Evolutionary conservation across 2,797 vertebrate genomes (phyloP).

Genomic region (Lacerta viridis): DNA sequence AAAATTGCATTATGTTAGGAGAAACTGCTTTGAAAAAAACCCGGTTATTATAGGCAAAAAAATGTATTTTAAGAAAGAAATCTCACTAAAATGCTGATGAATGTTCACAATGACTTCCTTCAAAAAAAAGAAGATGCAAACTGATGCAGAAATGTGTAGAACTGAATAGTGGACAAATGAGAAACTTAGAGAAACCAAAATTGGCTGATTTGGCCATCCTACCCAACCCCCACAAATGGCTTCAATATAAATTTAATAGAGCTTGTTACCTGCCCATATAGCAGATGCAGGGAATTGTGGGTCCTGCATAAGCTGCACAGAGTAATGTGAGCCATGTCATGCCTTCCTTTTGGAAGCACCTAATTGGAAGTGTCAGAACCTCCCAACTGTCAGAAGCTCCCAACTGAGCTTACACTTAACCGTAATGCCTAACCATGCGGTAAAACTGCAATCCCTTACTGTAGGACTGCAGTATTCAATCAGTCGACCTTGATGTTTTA

Average conservation of each 20-base stretch:
- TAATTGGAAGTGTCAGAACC: conserved; percentile 16
- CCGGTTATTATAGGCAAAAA: too few species aligned
- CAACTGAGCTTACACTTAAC: neutral
- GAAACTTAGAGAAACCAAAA: too few species aligned
- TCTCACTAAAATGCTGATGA: too few species aligned
- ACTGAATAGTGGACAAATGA: too few species aligned
- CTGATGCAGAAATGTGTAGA: too few species aligned
- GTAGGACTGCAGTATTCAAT: neutral
- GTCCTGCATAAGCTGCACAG: neutral
- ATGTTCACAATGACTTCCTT: too few species aligned
- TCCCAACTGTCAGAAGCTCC: neutral
- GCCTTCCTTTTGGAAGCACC: neutral
- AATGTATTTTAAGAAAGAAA: too few species aligned
- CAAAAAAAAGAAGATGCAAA: too few species aligned
- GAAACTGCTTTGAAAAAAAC: too few species aligned
- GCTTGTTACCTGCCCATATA: neutral
- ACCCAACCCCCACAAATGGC: neutral
- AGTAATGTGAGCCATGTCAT: neutral
- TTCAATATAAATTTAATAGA: neutral
- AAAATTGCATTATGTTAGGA: too few species aligned
- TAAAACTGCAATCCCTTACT: neutral
- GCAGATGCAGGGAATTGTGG: neutral
- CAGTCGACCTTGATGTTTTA: fast-evolving
- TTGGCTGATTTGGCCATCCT: too few species aligned
- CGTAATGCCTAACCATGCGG: neutral